These are phyloP conservation scores for Macrotrachela quadricornifera DNA, from an alignment of 1,140 invertebrate genomes.

Conservation along the genomic window DNA sequence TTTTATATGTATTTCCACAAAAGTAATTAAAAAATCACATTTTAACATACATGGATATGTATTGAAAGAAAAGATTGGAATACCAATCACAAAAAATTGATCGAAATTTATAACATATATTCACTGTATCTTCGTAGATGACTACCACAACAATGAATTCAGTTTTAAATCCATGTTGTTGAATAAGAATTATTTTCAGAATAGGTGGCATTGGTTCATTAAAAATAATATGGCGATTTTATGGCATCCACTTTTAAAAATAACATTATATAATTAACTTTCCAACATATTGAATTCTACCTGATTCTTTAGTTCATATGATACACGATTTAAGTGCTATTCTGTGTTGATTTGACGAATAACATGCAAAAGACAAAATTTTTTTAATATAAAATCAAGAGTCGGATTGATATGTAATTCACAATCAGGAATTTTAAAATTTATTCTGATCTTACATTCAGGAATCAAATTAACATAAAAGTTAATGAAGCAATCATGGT, in stretches of 20 bases:
- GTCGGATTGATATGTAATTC: too few relatives aligned
- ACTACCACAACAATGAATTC: constrained; percentile 83
- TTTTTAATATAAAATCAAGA: too few relatives aligned
- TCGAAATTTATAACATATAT: constrained; percentile 81
- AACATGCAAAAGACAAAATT: too few relatives aligned
- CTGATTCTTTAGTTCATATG: not conserved
- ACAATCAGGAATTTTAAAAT: too few relatives aligned
- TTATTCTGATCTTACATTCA: too few relatives aligned
- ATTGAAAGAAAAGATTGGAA: constrained; percentile 73
- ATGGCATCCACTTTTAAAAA: too few relatives aligned
- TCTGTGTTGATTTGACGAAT: too few relatives aligned
- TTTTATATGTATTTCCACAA: too few relatives aligned
- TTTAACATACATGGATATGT: not conserved
- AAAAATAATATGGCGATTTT: constrained; percentile 66
- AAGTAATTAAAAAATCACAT: too few relatives aligned
- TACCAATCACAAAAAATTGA: constrained; percentile 86
- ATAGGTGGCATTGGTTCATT: constrained; percentile 87
- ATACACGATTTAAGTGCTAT: too few relatives aligned
- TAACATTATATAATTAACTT: constrained; percentile 2
- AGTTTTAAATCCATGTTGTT: constrained; percentile 58
- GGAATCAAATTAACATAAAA: too few relatives aligned
- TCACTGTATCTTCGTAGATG: constrained; percentile 76
- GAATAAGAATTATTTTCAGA: constrained; percentile 70
- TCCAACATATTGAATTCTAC: not conserved
- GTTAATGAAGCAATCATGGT: too few relatives aligned